These are phyloP conservation scores for Cydia splendana DNA, from an alignment of 1,140 invertebrate species.

Conservation along the genomic window DNA sequence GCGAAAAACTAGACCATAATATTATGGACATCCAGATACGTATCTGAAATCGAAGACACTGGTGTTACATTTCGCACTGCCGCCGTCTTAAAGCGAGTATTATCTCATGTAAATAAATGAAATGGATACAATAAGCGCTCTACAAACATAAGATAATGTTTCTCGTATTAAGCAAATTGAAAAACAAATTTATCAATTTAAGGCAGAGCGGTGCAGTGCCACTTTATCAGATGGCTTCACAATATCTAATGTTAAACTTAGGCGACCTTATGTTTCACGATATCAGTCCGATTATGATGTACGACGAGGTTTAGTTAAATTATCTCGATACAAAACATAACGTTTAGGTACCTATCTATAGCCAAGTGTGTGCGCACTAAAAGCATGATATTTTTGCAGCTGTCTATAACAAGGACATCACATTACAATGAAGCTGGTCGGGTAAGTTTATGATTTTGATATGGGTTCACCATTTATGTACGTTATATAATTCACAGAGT, in stretches of 20 bases:
- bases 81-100: slow-evolving; percentile 4
- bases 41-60: slow-evolving; percentile 15
- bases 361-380: no score
- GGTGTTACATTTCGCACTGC: slow-evolving; percentile 22
- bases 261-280: slow-evolving; percentile 13
- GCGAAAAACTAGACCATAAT: slow-evolving; percentile 28
- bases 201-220: background rate
- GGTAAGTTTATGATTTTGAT: no score
- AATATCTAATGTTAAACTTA: slow-evolving; percentile 22
- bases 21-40: slow-evolving; percentile 21
- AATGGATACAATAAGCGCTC: background rate
- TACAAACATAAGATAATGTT: slow-evolving; percentile 7
- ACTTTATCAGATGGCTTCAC: slow-evolving; percentile 14
- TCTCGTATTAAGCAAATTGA: slow-evolving; percentile 7
- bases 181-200: slow-evolving; percentile 29
- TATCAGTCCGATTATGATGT: slow-evolving; percentile 16
- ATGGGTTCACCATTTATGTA: no score
- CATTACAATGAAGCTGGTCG: no score
- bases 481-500: no score
- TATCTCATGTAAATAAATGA: slow-evolving; percentile 26
- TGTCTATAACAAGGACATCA: no score
- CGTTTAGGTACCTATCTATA: background rate
- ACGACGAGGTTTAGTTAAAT: slow-evolving; percentile 6
- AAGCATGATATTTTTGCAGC: no score
- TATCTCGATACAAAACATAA: background rate